Base-by-base conservation (phyloP, 2,797 vertebrate species). In the Microcaecilia unicolor region DNA sequence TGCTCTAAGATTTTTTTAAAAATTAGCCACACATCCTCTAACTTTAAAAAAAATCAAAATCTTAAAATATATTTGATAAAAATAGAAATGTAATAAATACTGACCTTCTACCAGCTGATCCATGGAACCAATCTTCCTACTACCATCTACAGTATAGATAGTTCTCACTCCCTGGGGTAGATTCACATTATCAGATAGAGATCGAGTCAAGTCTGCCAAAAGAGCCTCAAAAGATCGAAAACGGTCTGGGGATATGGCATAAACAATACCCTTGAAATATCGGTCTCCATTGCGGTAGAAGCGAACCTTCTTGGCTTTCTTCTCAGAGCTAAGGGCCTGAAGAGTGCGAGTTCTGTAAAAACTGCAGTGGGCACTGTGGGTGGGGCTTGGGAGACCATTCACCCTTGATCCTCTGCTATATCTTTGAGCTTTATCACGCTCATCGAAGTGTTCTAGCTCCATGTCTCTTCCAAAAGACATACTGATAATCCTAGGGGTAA, bases 221-320 rank as follows among this genome's bases (percentile, higher is more conserved):
- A 99, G 86, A 24, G 93, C 93, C 28, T 98, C 96, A 5, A 97
- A 75, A 25, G 93, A 96, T 26, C 96, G 64, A 60, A 95, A 98
- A 1, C 95, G 84, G 51, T 99, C 94, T 28, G 87, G 86, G 46
- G 94, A 98, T 64, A 99, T 90, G 54, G 96, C 94, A 18, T 98
- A 99, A 22, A 97, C 93, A 64, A 98, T 92, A 36, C 96, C 96
- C 70, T 94, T 97, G 73, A 99, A 99, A 71, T 98, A 97, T 8
- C 93, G 90, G 70, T 99, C 96, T 52, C 96, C 96, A 0, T 99
- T 99, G 32, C 96, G 91, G 67, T 97, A 99, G 80, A 99, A 99
- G 10, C 90, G 88, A 9, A 99, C 87, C 65, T 98, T 98, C 84
- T 92, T 98, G 65, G 96, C 96, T 64, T 95, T 97, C 64, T 99